These are phyloP conservation scores for Anaspis maculata DNA, from an alignment of 2,888 invertebrate genomes.

Conservation along the genomic window DNA sequence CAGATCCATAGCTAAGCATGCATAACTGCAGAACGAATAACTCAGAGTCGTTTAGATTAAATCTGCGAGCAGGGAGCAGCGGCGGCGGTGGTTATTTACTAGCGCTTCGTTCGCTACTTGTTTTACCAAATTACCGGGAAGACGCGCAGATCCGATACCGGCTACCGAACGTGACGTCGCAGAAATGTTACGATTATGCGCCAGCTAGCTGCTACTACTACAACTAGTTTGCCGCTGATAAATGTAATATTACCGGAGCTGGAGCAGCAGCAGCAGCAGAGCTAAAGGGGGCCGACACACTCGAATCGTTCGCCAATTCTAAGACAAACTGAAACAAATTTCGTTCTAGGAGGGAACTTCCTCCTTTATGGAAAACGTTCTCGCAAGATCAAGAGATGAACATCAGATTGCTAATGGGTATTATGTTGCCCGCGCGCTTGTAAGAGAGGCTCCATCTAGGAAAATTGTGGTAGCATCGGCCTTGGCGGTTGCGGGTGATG, in stretches of 20 bases:
- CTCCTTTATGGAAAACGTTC: no score
- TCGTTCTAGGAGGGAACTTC: no score
- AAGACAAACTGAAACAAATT: no score
- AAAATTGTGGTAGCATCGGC: no score
- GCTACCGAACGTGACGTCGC: constrained; percentile 35
- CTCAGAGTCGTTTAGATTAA: constrained; percentile 39
- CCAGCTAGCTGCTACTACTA: constrained; percentile 16
- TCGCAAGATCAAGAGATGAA: no score
- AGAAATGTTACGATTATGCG: constrained; percentile 29
- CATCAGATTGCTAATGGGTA: no score
- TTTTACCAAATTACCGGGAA: constrained; percentile 40
- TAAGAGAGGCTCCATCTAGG: no score
- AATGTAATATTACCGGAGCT: constrained; percentile 7
- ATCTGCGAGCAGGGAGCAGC: constrained; percentile 24
- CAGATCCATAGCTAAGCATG: constrained; percentile 22
- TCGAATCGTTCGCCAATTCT: no score
- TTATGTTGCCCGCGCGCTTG: no score
- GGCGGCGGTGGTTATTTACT: constrained; percentile 25
- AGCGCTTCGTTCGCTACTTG: constrained; percentile 38
- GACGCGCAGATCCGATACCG: constrained; percentile 31
- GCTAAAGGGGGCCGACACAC: no score
- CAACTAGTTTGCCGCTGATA: constrained; percentile 28
- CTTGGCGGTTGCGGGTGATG: no score
- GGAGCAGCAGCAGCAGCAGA: no score
- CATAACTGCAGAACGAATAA: constrained; percentile 36